Base-by-base conservation (phyloP, 2,888 invertebrate species). In the Toxonevra muliebris region DNA sequence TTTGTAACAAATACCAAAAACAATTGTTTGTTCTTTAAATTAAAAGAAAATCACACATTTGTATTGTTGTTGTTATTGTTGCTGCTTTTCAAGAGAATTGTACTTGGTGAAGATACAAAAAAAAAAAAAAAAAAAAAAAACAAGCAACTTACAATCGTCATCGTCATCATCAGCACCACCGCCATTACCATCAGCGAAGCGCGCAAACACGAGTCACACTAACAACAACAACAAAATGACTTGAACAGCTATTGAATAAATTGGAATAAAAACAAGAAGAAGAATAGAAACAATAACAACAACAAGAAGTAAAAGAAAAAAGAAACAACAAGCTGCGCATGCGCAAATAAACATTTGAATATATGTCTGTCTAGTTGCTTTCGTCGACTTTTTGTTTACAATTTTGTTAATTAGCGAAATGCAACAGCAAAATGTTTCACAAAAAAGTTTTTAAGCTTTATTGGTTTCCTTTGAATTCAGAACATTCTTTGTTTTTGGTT, bases 321-420 rank as follows among this genome's bases (percentile, higher is more conserved):
- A 48, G 20, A 10, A 30, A 52, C 42, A 54, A 54, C 53, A 41
- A 15, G 63, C 30, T 53, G 42, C 7, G 42, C 48, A 52, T 60
- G 65, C 65, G 66, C 61, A 60, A 61, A 57, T 60, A 61, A 66
- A 66, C 66, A 66, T 61, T 66, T 61, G 61, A 66, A 66, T 66
- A 66, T 61, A 66, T 66, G 66, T 61, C 30, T 30, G 30, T 7
- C 30, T 65, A 17, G 15, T 19, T n/a, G 19, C 52, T 52, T 30
- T 30, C 19, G 10, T 30, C 30, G 30, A 30, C 30, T 30, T 30
- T 30, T 30, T 30, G 3, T 30, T 30, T 4, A 30, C 30, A 30
- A 30, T 30, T 30, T 30, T 30, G 30, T 30, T 30, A 30, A 30
- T 30, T 30, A 30, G 30, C 30, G 30, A 30, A 30, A 2, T 30